Percentiles rank a stretch among this genome's conserved stretches.
These are phyloP conservation scores for Elmis aenea DNA, from an alignment of 2,888 invertebrate genomes.

Conservation along the genomic window DNA sequence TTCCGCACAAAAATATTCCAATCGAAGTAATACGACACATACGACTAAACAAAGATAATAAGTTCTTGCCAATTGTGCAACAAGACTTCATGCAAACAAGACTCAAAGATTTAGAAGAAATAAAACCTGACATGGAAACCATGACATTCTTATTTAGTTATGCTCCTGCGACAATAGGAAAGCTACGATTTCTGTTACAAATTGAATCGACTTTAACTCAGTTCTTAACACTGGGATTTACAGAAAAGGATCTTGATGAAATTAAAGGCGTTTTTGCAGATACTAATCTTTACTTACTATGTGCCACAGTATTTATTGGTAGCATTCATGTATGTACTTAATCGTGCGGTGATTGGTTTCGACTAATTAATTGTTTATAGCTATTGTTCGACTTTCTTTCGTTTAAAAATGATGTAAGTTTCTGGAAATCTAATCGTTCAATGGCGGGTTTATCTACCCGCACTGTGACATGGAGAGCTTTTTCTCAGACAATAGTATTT, in stretches of 20 bases:
- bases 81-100: conserved; percentile 80
- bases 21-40: conserved; percentile 38
- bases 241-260: conserved; percentile 92
- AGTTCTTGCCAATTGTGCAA: conserved; percentile 78
- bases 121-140: conserved; percentile 55
- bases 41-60: conserved; percentile 56
- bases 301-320: conserved; percentile 84
- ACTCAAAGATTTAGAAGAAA: conserved; percentile 65
- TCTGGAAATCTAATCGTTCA: conserved; percentile 83
- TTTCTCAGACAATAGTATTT: conserved; percentile 88
- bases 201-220: conserved; percentile 69
- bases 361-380: conserved; percentile 51
- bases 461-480: conserved; percentile 88
- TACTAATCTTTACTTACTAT: conserved; percentile 87
- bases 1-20: conserved; percentile 38
- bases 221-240: conserved; percentile 75
- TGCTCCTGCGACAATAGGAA: conserved; percentile 73
- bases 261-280: conserved; percentile 94
- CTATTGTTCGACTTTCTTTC: conserved; percentile 93
- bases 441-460: conserved; percentile 86
- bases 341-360: conserved; percentile 2
- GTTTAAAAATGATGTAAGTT: conserved; percentile 95
- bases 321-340: conserved; percentile 79
- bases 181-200: conserved; percentile 70
- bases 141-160: conserved; percentile 67